A percentile compares a stretch with the other conserved stretches of the same genome.
phyloP scores from a whole-genome alignment of 1,140 invertebrate genomes.

The Procambarus clarkii region DNA sequence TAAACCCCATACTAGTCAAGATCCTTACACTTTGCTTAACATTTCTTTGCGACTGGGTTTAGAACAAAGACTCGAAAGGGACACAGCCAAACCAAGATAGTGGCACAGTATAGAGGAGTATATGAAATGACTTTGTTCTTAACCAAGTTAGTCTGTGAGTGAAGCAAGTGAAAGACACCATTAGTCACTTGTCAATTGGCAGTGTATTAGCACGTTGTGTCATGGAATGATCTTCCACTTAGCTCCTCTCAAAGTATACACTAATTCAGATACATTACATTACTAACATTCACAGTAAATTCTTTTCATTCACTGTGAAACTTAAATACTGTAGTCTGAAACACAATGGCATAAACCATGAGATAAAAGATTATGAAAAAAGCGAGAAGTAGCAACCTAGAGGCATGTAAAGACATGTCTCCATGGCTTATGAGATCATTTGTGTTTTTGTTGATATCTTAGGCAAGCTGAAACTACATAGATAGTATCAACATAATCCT shows the following conservation, averaged over 20 bases:
- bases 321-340: conserved; percentile 47
- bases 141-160: conserved; percentile 57
- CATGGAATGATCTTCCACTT: conserved; percentile 68
- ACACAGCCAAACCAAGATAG: background rate
- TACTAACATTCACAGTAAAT: conserved; percentile 41
- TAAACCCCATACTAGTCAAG: conserved; percentile 28
- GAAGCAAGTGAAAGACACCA: conserved; percentile 70
- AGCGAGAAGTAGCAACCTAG: conserved; percentile 44
- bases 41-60: conserved; percentile 34
- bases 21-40: conserved; percentile 36
- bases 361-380: conserved; percentile 36
- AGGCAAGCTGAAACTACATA: conserved; percentile 53
- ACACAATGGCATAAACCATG: conserved; percentile 47
- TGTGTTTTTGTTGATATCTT: conserved; percentile 27
- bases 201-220: conserved; percentile 70
- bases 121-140: conserved; percentile 46
- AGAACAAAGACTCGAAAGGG: conserved; percentile 35
- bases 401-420: conserved; percentile 54
- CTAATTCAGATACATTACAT: conserved; percentile 56
- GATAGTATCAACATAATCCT: conserved; percentile 7
- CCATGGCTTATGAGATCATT: conserved; percentile 52
- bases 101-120: background rate
- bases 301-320: conserved; percentile 37
- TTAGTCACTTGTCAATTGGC: conserved; percentile 60
- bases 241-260: conserved; percentile 68